Evolutionary conservation across 2,113 vertebrate species (phyloP), one percentile per base, ranked within the genome.

Genomic region (Anoura caudifer): DNA sequence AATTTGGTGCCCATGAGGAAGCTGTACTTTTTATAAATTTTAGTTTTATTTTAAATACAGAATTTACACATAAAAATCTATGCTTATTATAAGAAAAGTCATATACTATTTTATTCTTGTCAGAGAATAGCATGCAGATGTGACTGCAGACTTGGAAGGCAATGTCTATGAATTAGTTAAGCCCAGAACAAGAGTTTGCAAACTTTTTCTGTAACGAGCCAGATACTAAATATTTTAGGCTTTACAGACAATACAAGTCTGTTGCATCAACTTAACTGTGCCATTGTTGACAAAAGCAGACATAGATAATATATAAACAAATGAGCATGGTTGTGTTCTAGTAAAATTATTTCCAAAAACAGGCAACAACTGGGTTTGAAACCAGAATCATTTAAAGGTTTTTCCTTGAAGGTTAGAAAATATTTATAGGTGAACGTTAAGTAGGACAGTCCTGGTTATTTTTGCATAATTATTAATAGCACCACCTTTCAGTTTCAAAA

Each of bases 11-110:
- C 26, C 33, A n/a, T 12, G 17, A 76, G 76, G 47, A 69, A 87
- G 52, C 24, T 67, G 9, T n/a, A 22, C 75, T 96, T 96, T 79
- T 87, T 84, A 50, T 87, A 52, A 50, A 65, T 92, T 75, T 90
- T 90, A 77, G 45, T 97, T 97, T 96, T 10, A 13, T 90, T 96
- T 95, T 75, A 79, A 75, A 91, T 77, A 69, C 87, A 56, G 50
- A 79, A 15, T 94, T 85, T 10, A 10, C 17, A 56, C 50, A 65
- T 65, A 43, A 70, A 90, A 95, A 87, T n/a, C 7, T 12, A 61
- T 93, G n/a, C 59, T 88, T 77, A 70, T 80, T 22, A 38, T 43
- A 81, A 56, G 38, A 95, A 36, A 93, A 83, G 76, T 61, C 50
- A 38, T 80, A 91, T 76, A 11, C 9, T 81, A 8, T 52, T 65